Evolutionary conservation across 2,888 invertebrate species (phyloP).

Genomic region (Monopis laevigella): DNA sequence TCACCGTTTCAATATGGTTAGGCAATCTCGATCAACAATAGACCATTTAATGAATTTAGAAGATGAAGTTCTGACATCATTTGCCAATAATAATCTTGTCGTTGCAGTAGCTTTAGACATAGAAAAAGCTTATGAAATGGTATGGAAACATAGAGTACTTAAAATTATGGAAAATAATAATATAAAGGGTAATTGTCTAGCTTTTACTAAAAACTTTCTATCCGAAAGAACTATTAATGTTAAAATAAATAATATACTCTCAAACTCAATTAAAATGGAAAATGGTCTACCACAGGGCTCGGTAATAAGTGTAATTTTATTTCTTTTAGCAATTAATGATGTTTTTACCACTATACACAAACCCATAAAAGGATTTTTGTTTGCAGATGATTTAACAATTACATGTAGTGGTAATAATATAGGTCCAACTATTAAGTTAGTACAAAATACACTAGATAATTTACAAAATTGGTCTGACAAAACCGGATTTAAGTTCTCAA

Average conservation of each 20-base stretch:
- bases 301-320: constrained; percentile 16
- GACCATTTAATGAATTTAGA: constrained; percentile 16
- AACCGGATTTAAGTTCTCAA: constrained; percentile 17
- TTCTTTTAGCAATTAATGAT: constrained; percentile 17
- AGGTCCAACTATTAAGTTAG: constrained; percentile 11
- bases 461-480: constrained; percentile 12
- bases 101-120: constrained; percentile 17
- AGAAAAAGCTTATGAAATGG: constrained; percentile 19
- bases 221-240: constrained; percentile 14
- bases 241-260: constrained; percentile 7
- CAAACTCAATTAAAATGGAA: constrained; percentile 7
- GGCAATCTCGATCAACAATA: constrained; percentile 16
- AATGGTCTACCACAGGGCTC: constrained; percentile 16
- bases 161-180: constrained; percentile 5
- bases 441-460: constrained; percentile 17
- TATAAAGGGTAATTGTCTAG: constrained; percentile 14
- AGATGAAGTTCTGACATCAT: constrained; percentile 15
- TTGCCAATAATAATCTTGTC: constrained; percentile 16
- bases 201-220: constrained; percentile 14
- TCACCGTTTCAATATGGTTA: constrained; percentile 17
- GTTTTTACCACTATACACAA: constrained; percentile 11
- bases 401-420: constrained; percentile 9
- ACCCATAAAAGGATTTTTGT: constrained; percentile 16
- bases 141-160: constrained; percentile 19
- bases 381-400: constrained; percentile 16